Evolutionary conservation across 2,113 vertebrate species (phyloP).

Genomic region (Pungitius pungitius): DNA sequence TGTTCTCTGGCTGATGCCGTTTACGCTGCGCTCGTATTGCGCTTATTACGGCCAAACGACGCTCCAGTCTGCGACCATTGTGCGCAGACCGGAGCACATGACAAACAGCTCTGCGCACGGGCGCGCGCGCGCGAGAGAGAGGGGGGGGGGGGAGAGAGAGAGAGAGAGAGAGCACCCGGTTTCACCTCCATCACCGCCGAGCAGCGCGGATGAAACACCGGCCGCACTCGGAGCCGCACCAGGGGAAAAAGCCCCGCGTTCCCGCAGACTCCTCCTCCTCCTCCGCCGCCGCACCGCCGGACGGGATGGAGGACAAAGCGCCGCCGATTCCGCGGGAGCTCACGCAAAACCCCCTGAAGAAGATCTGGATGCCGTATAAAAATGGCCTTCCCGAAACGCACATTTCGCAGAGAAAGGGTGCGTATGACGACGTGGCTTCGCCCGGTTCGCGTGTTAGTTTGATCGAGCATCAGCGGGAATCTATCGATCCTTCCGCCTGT

Average conservation of each 20-base stretch:
- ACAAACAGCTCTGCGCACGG: background rate
- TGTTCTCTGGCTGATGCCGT: background rate
- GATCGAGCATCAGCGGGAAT: background rate
- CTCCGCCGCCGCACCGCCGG: constrained; percentile 1
- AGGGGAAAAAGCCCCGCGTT: constrained; percentile 56
- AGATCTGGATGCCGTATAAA: constrained; percentile 92
- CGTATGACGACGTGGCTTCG: constrained; percentile 60
- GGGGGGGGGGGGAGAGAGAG: background rate
- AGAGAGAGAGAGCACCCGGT: background rate
- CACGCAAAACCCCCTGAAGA: constrained; percentile 92
- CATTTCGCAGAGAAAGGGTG: constrained; percentile 88
- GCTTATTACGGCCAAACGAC: constrained; percentile 20
- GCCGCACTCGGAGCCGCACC: constrained; percentile 63
- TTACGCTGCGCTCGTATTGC: constrained; percentile 20
- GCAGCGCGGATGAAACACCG: constrained; percentile 67
- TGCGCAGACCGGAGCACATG: constrained; percentile 46
- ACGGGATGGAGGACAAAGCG: constrained; percentile 61
- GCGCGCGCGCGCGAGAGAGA: background rate
- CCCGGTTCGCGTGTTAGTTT: background rate
- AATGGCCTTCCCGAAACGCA: constrained; percentile 88
- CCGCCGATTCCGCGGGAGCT: constrained; percentile 81
- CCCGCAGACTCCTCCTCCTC: constrained; percentile 37
- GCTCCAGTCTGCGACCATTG: background rate
- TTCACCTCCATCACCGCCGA: constrained; percentile 13
- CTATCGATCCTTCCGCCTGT: accelerated